A percentile compares a stretch with the other conserved stretches of the same genome.
Evolutionary conservation across 2,888 invertebrate species (phyloP).

Genomic region (Ichneumon xanthorius): DNA sequence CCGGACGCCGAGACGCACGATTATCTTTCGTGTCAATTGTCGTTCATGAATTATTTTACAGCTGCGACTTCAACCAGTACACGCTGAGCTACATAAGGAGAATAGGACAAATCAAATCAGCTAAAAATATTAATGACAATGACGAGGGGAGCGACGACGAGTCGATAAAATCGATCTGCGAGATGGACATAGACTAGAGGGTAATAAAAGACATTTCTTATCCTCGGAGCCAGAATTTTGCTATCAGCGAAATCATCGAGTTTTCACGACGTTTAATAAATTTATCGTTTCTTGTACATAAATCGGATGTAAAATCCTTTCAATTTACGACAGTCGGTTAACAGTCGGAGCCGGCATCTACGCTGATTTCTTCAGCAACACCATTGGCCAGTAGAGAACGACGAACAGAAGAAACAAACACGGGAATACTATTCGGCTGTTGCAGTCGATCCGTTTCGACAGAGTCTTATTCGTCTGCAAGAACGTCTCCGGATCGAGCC

Average conservation of each 20-base stretch:
- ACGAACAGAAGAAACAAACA: slow-evolving; percentile 92
- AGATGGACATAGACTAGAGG: too few relatives aligned
- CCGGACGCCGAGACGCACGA: not conserved
- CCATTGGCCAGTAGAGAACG: slow-evolving; percentile 92
- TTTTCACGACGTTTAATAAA: too few relatives aligned
- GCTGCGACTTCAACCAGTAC: slow-evolving; percentile 96
- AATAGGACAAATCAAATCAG: too few relatives aligned
- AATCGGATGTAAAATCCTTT: too few relatives aligned
- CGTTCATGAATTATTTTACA: slow-evolving; percentile 84
- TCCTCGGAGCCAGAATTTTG: not conserved
- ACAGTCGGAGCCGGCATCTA: too few relatives aligned
- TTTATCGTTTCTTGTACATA: too few relatives aligned
- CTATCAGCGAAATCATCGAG: not conserved
- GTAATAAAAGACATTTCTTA: slow-evolving; percentile 19
- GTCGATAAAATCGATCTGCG: too few relatives aligned
- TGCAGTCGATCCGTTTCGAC: slow-evolving; percentile 92
- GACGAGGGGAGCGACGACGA: too few relatives aligned
- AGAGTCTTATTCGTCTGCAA: slow-evolving; percentile 87
- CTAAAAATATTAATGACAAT: too few relatives aligned
- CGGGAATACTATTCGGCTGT: slow-evolving; percentile 92
- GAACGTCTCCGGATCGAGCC: slow-evolving; percentile 81
- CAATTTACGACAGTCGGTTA: too few relatives aligned
- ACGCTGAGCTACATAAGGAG: slow-evolving; percentile 90
- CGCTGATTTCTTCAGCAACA: slow-evolving; percentile 88
- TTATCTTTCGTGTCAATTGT: slow-evolving; percentile 53